Evolutionary conservation across 2,888 invertebrate species (phyloP), one percentile per base, ranked within the genome.

Genomic region (Cremastinae sp.): DNA sequence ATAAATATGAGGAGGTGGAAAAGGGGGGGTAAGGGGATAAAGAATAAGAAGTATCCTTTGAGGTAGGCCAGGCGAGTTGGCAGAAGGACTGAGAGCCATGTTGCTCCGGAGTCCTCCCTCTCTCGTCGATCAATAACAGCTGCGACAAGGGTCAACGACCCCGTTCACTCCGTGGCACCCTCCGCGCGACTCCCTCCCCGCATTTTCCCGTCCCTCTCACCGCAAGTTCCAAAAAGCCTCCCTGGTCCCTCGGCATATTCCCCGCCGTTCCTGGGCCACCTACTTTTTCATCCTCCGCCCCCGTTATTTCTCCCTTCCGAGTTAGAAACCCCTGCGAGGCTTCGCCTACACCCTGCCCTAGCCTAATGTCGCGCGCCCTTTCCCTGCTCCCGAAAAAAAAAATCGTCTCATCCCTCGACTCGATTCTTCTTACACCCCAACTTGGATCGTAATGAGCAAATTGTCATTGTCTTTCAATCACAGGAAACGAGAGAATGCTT

Each of bases 61-160:
- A 64, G 83, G 80, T 81, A 84, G 83, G 81, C 80, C 82, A 79
- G 81, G 81, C 79, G 80, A 74, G 70, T 76, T 64, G 80, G 49
- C 61, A 64, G 78, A 80, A 81, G 80, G 78, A 81, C 75, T 75
- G 80, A 81, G 61, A 54, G 62, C 61, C 81, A 84, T 84, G 85
- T 85, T 86, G 84, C 85, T 82, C 84, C 12, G 16, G 85, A 62
- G 70, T 54, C 62, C 61, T 86, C 84, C 85, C 65, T 73, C 49
- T 85, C 83, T 85, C 83, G 74, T 74, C 88, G 88, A 88, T 88
- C 88, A 89, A 89, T 89, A 89, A 89, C 88, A 89, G 89, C 88
- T 89, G 88, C 88, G 85, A 80, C 85, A 81, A 83, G 78, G 87
- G 87, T 88, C 88, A 82, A 84, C 82, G 87, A 87, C 85, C 76